Percentiles rank a stretch among this genome's conserved stretches.
These are phyloP conservation scores for Rhabdophis nuchalis DNA, from an alignment of 2,797 vertebrate species.

Conservation along the genomic window DNA sequence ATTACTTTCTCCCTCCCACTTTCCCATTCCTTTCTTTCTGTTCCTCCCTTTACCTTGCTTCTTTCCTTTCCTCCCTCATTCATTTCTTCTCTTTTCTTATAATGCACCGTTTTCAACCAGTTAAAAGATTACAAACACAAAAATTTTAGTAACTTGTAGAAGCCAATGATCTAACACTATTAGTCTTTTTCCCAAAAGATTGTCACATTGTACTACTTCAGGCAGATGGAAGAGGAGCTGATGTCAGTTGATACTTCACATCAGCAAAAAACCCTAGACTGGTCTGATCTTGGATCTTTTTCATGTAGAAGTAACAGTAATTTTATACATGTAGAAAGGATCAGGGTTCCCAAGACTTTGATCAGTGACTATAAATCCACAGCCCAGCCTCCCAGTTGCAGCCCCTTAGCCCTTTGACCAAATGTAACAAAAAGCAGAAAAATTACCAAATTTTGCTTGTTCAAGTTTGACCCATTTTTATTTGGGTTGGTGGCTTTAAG, in stretches of 20 bases:
- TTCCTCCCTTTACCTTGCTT: background rate
- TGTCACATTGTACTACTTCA: background rate
- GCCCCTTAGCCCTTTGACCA: background rate
- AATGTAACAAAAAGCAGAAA: background rate
- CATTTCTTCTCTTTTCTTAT: background rate
- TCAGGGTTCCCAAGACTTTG: background rate
- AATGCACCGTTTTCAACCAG: background rate
- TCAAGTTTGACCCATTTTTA: background rate
- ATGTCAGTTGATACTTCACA: background rate
- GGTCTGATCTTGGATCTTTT: background rate
- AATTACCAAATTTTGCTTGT: background rate
- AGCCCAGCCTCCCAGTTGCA: background rate
- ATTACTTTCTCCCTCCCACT: background rate
- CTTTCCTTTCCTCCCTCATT: background rate
- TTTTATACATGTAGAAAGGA: background rate
- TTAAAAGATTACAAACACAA: background rate
- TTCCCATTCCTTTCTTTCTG: background rate
- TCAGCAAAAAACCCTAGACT: background rate
- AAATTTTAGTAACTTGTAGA: background rate
- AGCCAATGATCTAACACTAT: constrained; percentile 60
- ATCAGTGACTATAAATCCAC: background rate
- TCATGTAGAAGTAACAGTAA: background rate
- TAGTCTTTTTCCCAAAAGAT: background rate
- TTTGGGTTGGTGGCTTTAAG: background rate
- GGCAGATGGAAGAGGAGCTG: background rate